These are phyloP conservation scores for Diacarnus erythraeanus DNA, from an alignment of 37 sponge, comb jelly and placozoan species.

Conservation along the genomic window DNA sequence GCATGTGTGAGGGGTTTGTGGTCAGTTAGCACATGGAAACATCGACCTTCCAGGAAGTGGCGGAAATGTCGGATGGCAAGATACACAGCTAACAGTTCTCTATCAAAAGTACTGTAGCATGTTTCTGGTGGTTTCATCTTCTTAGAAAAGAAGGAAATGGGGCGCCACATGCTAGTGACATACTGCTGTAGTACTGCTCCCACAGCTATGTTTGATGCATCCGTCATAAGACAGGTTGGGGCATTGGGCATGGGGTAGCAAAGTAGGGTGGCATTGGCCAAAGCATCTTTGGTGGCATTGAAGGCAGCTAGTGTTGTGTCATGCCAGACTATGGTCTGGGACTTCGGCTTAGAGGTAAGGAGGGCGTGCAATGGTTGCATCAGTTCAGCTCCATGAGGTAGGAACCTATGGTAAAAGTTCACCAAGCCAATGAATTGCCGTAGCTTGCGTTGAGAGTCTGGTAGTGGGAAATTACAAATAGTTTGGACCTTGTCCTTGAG, in stretches of 20 bases:
- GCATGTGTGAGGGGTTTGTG: too few relatives aligned
- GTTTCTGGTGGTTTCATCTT: constrained; percentile 60
- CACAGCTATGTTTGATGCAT: constrained; percentile 60
- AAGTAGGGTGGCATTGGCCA: constrained; percentile 52
- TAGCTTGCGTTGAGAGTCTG: too few relatives aligned
- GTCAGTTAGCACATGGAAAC: constrained; percentile 55
- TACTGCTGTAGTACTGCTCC: constrained; percentile 64
- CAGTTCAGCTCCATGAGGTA: constrained; percentile 28
- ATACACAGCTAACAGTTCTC: constrained; percentile 61
- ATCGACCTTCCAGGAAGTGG: constrained; percentile 60
- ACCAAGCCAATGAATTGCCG: too few relatives aligned
- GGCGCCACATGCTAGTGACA: constrained; percentile 34
- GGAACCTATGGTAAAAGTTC: constrained; percentile 44
- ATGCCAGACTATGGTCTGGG: constrained; percentile 16
- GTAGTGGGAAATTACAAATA: too few relatives aligned
- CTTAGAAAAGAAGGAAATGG: constrained; percentile 64
- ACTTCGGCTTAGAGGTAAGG: not conserved
- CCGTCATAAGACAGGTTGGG: constrained; percentile 49
- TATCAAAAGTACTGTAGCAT: constrained; percentile 71
- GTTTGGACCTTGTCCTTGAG: too few relatives aligned
- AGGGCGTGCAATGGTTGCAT: constrained; percentile 49
- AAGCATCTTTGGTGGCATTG: constrained; percentile 44
- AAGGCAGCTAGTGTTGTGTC: constrained; percentile 10
- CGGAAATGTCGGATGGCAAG: constrained; percentile 61
- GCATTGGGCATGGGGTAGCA: constrained; percentile 36